Base-by-base conservation (phyloP, 2,888 invertebrate genomes). In the Selenia dentaria region DNA sequence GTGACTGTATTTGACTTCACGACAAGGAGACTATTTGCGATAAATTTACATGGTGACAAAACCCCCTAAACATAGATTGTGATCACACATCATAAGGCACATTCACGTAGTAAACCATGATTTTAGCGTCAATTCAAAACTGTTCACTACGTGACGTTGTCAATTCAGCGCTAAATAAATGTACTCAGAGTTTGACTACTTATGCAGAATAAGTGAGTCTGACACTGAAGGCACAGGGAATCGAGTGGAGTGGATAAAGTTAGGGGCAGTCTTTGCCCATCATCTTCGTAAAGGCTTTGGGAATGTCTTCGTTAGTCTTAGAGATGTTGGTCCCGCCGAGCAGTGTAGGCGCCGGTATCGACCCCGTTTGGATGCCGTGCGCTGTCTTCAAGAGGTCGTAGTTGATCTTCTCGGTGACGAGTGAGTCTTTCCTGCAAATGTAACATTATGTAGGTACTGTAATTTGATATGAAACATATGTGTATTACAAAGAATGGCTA, bases 371-470 rank as follows among this genome's bases (percentile, higher is more conserved):
- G 44, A 97, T 94, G 37, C 92, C 92, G 74, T 95, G 92, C 32
- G 96, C 93, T 37, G 93, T 94, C 73, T 94, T 95, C 41, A 98
- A 81, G 38, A 99, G 87, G 82, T 99, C 99, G 76, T 98, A 99
- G 77, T 97, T 97, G 54, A 98, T 97, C 59, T 91, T 92, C 57
- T 99, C 97, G 0, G 94, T 92, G 6, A 99, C 96, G 27, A 95
- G 92, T 0, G 99, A 98, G 83, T 99, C 99, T 73, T 96, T 92
- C 69, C 96, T 95, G 88, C 9, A 74, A 76, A 52, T 2, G 14
- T 28, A 18, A 1, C n/a, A n/a, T n/a, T n/a, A n/a, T n/a, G n/a
- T n/a, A n/a, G n/a, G n/a, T n/a, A n/a, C n/a, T n/a, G n/a, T n/a
- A n/a, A n/a, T n/a, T n/a, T n/a, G n/a, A n/a, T n/a, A n/a, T n/a